A percentile compares a stretch with the other conserved stretches of the same genome.
Evolutionary conservation across 2,113 vertebrate species (phyloP).

Genomic region (Poicephalus meyeri): DNA sequence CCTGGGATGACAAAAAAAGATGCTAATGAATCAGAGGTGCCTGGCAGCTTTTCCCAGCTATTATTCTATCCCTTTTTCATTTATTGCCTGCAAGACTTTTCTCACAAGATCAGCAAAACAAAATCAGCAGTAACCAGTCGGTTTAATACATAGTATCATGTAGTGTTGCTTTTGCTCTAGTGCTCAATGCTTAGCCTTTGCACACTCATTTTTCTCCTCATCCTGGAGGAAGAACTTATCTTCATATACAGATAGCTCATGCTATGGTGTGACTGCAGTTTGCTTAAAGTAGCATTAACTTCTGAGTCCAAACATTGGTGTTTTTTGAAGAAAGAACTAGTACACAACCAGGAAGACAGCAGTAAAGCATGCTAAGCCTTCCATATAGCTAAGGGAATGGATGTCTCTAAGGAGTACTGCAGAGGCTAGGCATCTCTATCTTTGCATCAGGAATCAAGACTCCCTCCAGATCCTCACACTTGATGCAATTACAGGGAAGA

Average conservation of each 20-base stretch:
- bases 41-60: not conserved
- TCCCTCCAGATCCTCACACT: not conserved
- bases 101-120: not conserved
- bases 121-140: not conserved
- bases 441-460: not conserved
- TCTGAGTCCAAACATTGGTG: not conserved
- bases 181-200: not conserved
- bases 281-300: not conserved
- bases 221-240: not conserved
- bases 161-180: not conserved
- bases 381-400: not conserved
- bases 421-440: not conserved
- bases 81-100: not conserved
- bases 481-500: conserved; percentile 37
- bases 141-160: not conserved
- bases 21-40: not conserved
- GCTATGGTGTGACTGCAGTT: not conserved
- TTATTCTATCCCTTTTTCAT: not conserved
- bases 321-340: not conserved
- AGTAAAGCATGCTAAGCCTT: not conserved
- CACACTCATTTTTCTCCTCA: not conserved
- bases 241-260: not conserved
- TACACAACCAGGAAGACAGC: not conserved
- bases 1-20: not conserved
- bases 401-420: not conserved